phyloP scores from a whole-genome alignment of 2,797 vertebrate genomes.

The Sebastes oblongus region DNA sequence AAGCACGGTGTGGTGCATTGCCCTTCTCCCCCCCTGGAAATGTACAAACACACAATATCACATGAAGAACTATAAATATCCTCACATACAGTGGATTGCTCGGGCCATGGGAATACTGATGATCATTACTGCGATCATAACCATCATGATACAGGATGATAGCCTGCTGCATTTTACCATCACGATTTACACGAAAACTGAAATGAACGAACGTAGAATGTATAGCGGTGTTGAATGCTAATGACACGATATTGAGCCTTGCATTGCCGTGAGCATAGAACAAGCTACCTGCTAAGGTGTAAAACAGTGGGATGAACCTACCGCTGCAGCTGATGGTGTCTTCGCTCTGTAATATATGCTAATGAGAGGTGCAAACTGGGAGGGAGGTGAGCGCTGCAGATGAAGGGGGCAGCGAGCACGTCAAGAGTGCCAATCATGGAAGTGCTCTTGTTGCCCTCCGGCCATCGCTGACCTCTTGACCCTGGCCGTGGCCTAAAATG shows the following conservation, averaged over 20 bases:
- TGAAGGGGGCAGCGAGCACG: constrained; percentile 54
- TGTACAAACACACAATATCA: constrained; percentile 32
- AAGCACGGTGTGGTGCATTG: constrained; percentile 55
- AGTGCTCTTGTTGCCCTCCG: constrained; percentile 80
- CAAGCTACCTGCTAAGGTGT: constrained; percentile 40
- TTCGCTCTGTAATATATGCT: constrained; percentile 42
- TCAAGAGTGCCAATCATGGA: constrained; percentile 78
- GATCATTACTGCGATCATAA: constrained; percentile 75
- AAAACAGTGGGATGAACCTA: constrained; percentile 27
- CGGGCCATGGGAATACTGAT: constrained; percentile 65
- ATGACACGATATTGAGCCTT: constrained; percentile 51
- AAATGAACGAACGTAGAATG: background rate
- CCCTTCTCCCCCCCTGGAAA: constrained; percentile 35
- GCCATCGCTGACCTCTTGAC: constrained; percentile 82
- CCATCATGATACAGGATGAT: constrained; percentile 57
- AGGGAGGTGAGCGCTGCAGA: constrained; percentile 41
- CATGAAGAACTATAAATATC: constrained; percentile 69
- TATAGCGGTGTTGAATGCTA: constrained; percentile 43
- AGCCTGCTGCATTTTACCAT: constrained; percentile 51
- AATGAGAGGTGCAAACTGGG: constrained; percentile 50
- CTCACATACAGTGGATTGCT: constrained; percentile 50
- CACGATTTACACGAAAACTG: constrained; percentile 34
- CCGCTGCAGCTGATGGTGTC: constrained; percentile 32
- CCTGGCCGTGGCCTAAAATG: constrained; percentile 80
- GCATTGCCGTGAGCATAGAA: constrained; percentile 34